Evolutionary conservation across 1,140 invertebrate species (phyloP).

Genomic region (Xylocopa sonorina): DNA sequence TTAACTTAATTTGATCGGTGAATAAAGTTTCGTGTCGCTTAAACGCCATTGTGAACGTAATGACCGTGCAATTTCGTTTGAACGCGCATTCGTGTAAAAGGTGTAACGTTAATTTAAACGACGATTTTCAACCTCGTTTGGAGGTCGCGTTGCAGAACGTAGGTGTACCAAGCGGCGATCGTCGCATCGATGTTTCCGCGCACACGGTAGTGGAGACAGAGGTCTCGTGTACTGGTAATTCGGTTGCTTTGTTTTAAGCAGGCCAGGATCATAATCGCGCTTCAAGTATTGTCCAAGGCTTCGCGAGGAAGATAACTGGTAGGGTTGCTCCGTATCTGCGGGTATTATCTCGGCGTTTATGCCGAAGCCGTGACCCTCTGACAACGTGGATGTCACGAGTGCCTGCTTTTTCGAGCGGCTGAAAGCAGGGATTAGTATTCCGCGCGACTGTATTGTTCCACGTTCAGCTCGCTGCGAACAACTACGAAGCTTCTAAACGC

Average conservation of each 20-base stretch:
- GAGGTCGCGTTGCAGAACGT: neutral
- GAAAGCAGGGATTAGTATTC: neutral
- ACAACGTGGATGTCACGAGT: constrained; percentile 66
- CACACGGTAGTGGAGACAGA: neutral
- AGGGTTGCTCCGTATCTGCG: constrained; percentile 68
- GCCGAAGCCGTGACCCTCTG: constrained; percentile 63
- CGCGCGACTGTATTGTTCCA: neutral
- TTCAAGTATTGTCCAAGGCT: constrained; percentile 30
- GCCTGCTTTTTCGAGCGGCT: constrained; percentile 31
- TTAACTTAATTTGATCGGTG: neutral
- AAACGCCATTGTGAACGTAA: neutral
- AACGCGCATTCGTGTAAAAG: neutral
- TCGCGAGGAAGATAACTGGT: constrained; percentile 71
- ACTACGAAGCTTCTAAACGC: constrained; percentile 1
- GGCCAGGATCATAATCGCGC: constrained; percentile 27
- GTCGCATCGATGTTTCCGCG: neutral
- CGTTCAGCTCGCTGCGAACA: neutral
- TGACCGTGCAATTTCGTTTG: neutral
- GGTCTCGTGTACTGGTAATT: neutral
- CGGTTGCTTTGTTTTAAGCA: constrained; percentile 33
- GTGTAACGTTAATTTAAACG: neutral
- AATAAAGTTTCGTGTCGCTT: neutral
- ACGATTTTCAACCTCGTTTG: too few species aligned
- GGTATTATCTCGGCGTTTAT: constrained; percentile 73
- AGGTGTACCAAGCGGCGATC: neutral